A percentile compares a stretch with the other conserved stretches of the same genome.
These are phyloP conservation scores for Geotrypetes seraphini DNA, from an alignment of 2,797 vertebrate genomes.

Conservation along the genomic window DNA sequence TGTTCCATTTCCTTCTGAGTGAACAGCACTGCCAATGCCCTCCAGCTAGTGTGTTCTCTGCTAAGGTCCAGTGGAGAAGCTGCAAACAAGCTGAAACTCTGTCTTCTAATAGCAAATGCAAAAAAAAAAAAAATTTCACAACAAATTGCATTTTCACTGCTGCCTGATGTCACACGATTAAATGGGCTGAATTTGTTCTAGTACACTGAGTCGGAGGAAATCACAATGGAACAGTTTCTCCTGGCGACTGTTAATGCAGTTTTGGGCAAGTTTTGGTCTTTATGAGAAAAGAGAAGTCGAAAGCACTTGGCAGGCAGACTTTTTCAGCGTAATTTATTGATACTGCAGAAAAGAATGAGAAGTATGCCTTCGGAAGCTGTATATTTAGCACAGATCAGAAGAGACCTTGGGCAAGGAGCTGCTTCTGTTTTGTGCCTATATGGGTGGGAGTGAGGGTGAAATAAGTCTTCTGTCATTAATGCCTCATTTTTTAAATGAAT, in stretches of 20 bases:
- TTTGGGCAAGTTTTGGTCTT: conserved; percentile 18
- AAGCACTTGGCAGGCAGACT: conserved; percentile 8
- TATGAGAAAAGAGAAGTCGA: conserved; percentile 8
- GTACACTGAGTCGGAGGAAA: conserved; percentile 36
- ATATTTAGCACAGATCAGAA: conserved; percentile 8
- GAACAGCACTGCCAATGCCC: conserved; percentile 63
- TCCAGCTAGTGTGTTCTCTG: conserved; percentile 55
- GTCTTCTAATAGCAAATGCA: conserved; percentile 42
- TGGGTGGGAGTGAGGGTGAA: too few species aligned
- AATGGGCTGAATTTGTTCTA: conserved; percentile 48
- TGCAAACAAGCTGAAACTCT: conserved; percentile 36
- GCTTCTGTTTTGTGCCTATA: too few species aligned
- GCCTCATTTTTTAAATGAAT: too few species aligned
- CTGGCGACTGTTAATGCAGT: conserved; percentile 25
- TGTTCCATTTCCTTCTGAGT: conserved; percentile 79
- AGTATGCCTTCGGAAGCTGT: neutral
- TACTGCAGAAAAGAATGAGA: conserved; percentile 14
- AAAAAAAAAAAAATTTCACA: conserved; percentile 56
- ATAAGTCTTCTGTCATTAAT: too few species aligned
- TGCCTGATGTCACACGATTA: conserved; percentile 46
- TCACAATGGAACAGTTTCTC: conserved; percentile 28
- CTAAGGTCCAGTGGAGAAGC: conserved; percentile 64
- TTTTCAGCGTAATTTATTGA: conserved; percentile 19
- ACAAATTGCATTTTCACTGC: conserved; percentile 53
- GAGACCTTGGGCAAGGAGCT: too few species aligned